Percentiles rank a stretch among this genome's conserved stretches.
Conservation (phyloP, 2,113 vertebrate genomes). For the Macaca fascicularis region DNA sequence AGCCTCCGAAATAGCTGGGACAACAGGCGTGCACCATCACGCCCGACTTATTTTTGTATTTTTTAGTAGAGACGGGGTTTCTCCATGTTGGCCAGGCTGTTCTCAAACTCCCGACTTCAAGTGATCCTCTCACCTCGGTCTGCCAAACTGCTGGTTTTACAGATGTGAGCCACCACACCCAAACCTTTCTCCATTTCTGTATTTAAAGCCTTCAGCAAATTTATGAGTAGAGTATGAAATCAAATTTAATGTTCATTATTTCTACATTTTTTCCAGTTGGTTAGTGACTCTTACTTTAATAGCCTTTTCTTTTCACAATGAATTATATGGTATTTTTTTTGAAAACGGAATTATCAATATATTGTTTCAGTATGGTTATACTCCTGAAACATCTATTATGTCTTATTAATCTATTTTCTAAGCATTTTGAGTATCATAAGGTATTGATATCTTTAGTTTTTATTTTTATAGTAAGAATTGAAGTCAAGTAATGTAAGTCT, state of each 20-base stretch:
- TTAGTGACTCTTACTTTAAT: not conserved
- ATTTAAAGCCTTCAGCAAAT: not conserved
- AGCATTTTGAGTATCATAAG: not conserved
- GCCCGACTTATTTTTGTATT: too few relatives aligned
- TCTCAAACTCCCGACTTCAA: too few relatives aligned
- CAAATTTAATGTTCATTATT: not conserved
- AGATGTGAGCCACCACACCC: too few relatives aligned
- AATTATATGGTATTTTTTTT: not conserved
- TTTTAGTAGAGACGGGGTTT: too few relatives aligned
- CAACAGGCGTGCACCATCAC: fast-evolving
- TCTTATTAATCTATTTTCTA: not conserved
- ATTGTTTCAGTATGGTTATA: not conserved
- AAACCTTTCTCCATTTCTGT: not conserved
- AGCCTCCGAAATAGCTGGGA: too few relatives aligned
- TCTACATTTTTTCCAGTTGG: not conserved
- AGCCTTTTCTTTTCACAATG: not conserved
- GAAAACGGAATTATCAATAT: not conserved
- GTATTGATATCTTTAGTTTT: not conserved
- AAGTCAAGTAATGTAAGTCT: not conserved
- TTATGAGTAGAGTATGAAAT: not conserved
- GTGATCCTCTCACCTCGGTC: too few relatives aligned
- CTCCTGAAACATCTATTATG: not conserved
- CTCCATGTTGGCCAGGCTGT: too few relatives aligned
- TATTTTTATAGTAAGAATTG: not conserved
- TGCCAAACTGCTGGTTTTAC: too few relatives aligned